Base-by-base conservation (phyloP, 2,888 invertebrate species). In the Hemicrepidius hirtus region DNA sequence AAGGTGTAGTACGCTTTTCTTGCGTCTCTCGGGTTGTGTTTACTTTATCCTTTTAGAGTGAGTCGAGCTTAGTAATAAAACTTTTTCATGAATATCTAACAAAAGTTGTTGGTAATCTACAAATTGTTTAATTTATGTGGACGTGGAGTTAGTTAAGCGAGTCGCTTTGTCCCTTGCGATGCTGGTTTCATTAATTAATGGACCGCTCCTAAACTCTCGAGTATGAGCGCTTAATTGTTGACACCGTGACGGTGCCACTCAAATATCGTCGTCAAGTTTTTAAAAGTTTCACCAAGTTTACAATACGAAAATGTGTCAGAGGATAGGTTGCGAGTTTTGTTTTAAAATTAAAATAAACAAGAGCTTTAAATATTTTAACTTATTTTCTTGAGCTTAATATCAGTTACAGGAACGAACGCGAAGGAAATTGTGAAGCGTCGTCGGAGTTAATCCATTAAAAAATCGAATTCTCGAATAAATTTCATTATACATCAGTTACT, bases 191-290 rank as follows among this genome's bases (percentile, higher is more conserved):
- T 79, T 77, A 79, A 77, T 79, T 79, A 77, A 76, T 76, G 77
- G 70, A 73, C 71, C 74, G 70, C 76, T 74, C 71, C 76, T 63
- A 63, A 68, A 72, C 68, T 63, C 68, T 24, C 24, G 18, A 44
- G 46, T 57, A 73, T 73, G 73, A 71, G 50, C 63, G 77, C 78
- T 79, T 82, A 82, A 82, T 82, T 82, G 81, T 82, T 82, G 80
- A 80, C 80, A 81, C 80, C 80, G 77, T 77, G 78, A 78, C 78
- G 76, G 78, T 76, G 82, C 81, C 82, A 81, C 77, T 82, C 82
- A 81, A 81, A 79, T 78, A 80, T 79, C 80, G 78, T 73, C 76
- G 76, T 77, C 79, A 81, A 82, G 80, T 82, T 80, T 53, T 77
- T 20, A 57, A 78, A 81, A 82, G 76, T 81, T 82, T 79, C 50